These are phyloP conservation scores for Gouania willdenowi DNA, from an alignment of 2,797 vertebrate species.

Conservation along the genomic window DNA sequence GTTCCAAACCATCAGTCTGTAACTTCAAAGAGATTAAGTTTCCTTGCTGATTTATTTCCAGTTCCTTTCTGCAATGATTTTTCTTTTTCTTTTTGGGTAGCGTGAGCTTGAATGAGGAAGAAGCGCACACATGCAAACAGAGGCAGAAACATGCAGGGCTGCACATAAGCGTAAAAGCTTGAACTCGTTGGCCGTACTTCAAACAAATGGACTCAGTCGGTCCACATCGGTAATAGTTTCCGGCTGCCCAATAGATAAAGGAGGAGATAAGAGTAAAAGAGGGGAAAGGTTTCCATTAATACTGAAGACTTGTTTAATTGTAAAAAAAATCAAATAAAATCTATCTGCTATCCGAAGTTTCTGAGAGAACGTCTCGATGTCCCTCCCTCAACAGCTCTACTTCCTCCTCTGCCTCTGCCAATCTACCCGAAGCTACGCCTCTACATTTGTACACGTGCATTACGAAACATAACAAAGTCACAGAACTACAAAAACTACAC, in stretches of 20 bases:
- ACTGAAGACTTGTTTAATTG: not conserved
- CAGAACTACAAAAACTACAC: no score
- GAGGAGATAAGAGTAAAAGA: slow-evolving; percentile 10
- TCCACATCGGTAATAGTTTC: slow-evolving; percentile 85
- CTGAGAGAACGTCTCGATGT: no score
- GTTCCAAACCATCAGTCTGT: slow-evolving; percentile 65
- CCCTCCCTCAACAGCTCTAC: no score
- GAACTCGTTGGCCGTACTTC: slow-evolving; percentile 68
- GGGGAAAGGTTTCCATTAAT: not conserved
- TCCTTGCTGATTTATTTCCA: slow-evolving; percentile 68
- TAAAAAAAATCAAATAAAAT: no score
- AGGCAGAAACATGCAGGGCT: slow-evolving; percentile 8
- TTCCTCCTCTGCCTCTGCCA: no score
- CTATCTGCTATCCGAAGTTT: no score
- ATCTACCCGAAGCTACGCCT: no score
- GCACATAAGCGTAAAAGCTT: slow-evolving; percentile 19
- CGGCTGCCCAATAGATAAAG: slow-evolving; percentile 68
- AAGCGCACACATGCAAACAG: not conserved
- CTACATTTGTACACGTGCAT: no score
- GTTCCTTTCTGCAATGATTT: slow-evolving; percentile 56
- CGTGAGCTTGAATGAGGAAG: slow-evolving; percentile 63
- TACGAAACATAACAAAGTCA: no score
- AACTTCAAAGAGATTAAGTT: slow-evolving; percentile 78
- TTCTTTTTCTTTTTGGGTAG: no score
- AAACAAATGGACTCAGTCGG: slow-evolving; percentile 86